Evolutionary conservation across 2,888 invertebrate genomes (phyloP), one percentile per base, ranked within the genome.

Genomic region (Nycteola revayana): DNA sequence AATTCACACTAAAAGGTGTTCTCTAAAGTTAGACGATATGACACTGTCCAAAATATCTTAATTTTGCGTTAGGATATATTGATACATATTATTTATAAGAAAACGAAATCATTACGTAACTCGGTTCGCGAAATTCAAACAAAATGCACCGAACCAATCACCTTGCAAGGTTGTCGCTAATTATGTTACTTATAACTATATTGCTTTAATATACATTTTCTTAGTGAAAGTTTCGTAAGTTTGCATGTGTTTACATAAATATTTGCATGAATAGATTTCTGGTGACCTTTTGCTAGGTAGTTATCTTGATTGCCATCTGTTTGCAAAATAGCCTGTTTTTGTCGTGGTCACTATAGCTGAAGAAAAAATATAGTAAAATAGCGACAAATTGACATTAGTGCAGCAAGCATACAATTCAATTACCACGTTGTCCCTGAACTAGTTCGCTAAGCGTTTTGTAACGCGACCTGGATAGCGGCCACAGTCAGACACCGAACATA

Each of bases 401-500:
- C 46, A 55, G 49, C 62, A 59, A 56, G 72, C 75, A 73, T 46
- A 62, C 74, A 79, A 82, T 71, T 67, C 60, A 76, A 80, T 82
- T 78, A 80, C 67, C 51, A 62, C 62, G 56, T 49, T 68, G 80
- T 74, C 85, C 83, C 73, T 86, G 84, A 85, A 81, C 85, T 74
- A 82, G 77, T 79, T 86, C 49, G 66, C 65, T 70, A 54, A 68
- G 63, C 56, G 70, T 82, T 81, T 81, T 75, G 81, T 75, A 84
- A 82, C 65, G 62, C 71, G 82, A 72, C 80, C 81, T 79, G 77
- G 67, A 75, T 76, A 75, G 57, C 52, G 62, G 71, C 65, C 63
- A 66, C 61, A 65, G 61, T 66, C 59, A 60, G 64, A 59, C 52
- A 45, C 25, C 14, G 14, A 32, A 30, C 40, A 24, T 38, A 33